Conservation (phyloP, 2,888 invertebrate species). For the Cephus nigrinus region DNA sequence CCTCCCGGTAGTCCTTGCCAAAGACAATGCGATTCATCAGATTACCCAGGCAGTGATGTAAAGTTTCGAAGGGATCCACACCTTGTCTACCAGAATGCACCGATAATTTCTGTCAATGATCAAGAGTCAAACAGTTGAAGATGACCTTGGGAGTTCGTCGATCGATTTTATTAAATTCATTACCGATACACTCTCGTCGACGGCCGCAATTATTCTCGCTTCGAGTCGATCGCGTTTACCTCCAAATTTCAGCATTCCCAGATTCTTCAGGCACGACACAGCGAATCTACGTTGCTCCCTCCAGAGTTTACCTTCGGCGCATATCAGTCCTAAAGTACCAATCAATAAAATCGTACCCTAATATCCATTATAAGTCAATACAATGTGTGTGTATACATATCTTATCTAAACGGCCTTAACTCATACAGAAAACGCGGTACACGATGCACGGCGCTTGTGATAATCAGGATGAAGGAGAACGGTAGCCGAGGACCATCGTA, state of each 20-base stretch:
- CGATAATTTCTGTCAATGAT: neutral
- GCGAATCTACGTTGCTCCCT: constrained; percentile 84
- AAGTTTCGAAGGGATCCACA: constrained; percentile 69
- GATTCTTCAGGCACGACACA: constrained; percentile 76
- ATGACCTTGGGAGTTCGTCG: neutral
- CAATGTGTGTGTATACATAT: too few relatives aligned
- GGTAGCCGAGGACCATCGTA: too few relatives aligned
- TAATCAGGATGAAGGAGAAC: too few relatives aligned
- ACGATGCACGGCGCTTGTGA: too few relatives aligned
- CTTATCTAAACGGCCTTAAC: too few relatives aligned
- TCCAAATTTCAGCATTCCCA: constrained; percentile 77
- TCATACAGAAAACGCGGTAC: too few relatives aligned
- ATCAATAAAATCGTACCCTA: neutral
- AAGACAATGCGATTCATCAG: constrained; percentile 82
- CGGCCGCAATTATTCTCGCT: constrained; percentile 73
- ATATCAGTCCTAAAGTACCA: constrained; percentile 77
- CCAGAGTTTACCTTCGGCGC: constrained; percentile 85
- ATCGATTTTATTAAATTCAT: neutral
- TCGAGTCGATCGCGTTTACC: constrained; percentile 74
- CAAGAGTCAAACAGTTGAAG: neutral
- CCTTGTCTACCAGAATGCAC: constrained; percentile 23
- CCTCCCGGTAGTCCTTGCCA: constrained; percentile 76
- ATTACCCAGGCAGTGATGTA: constrained; percentile 82
- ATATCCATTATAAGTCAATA: too few relatives aligned
- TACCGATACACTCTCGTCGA: constrained; percentile 73